Conservation (phyloP, 2,797 vertebrate genomes). For the Falco concolor region DNA sequence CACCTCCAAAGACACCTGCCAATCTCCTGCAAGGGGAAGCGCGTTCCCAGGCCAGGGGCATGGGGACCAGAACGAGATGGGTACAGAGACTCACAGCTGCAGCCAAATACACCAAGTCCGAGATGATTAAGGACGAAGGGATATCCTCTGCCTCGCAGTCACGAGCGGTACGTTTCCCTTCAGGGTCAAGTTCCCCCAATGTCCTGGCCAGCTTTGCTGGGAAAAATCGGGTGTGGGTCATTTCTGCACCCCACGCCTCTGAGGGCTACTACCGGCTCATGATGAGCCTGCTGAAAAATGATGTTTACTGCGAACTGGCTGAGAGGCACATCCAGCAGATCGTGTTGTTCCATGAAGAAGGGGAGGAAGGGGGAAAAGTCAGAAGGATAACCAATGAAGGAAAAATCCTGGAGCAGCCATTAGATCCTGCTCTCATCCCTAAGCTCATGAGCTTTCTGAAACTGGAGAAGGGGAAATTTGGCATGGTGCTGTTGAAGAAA, state of each 20-base stretch:
- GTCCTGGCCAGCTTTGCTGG: conserved; percentile 92
- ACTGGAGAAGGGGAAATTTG: conserved; percentile 95
- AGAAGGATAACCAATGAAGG: conserved; percentile 90
- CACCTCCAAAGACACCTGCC: conserved; percentile 27
- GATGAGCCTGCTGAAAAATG: conserved; percentile 92
- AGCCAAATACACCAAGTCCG: conserved; percentile 37
- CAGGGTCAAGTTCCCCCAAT: conserved; percentile 85
- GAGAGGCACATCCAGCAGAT: conserved; percentile 95
- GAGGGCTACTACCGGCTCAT: conserved; percentile 96
- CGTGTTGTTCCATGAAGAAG: conserved; percentile 90
- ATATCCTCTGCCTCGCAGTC: conserved; percentile 70
- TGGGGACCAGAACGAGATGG: neutral
- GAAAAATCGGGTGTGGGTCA: conserved; percentile 91
- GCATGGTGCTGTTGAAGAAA: conserved; percentile 95
- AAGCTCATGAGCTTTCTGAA: conserved; percentile 93
- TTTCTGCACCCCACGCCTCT: conserved; percentile 90
- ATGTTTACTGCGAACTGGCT: conserved; percentile 94
- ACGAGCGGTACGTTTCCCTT: conserved; percentile 79
- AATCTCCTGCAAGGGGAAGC: conserved; percentile 59
- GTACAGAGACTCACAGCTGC: conserved; percentile 61
- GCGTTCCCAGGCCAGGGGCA: conserved; percentile 4
- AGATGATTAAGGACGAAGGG: conserved; percentile 82
- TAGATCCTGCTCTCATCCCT: conserved; percentile 87
- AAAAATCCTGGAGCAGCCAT: conserved; percentile 87
- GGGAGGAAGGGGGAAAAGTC: conserved; percentile 88